Base-by-base conservation (phyloP, 2,113 vertebrate genomes). In the Recurvirostra avosetta region DNA sequence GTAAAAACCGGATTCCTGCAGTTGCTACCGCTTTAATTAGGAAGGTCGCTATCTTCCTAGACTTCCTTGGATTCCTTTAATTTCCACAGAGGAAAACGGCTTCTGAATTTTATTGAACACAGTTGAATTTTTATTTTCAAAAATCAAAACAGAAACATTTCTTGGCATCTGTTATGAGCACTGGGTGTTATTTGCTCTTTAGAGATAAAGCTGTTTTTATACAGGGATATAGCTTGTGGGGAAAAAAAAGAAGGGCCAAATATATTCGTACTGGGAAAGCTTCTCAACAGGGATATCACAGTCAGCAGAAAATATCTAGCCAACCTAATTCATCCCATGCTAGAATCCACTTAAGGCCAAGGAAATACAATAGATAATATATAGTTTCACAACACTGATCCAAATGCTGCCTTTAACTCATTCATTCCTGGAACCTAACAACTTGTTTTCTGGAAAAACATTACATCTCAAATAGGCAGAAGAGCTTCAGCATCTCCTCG, bases 1-100 rank as follows among this genome's bases (percentile, higher is more conserved):
- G 98, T 98, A 98, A 98, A 98, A 97, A 98, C 98, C 79, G 95
- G 98, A 98, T 98, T 98, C 98, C 98, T 97, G 98, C 98, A 98
- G 98, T 97, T 99, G 98, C 98, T 98, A 98, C 98, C 82, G 98
- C 98, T 99, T 99, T 99, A 99, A 99, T 99, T 99, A 98, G 98
- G 97, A 95, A 98, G 98, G 98, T 98, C 98, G 98, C 98, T 98
- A 98, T 98, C 97, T 98, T 98, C 98, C 98, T 98, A 82, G 96
- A 98, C 97, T 98, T 99, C 98, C 98, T 98, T 98, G 98, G 98
- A 99, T 98, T 98, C 98, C 98, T 98, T 98, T 98, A 98, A 98
- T 98, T 98, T 99, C 99, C 99, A 98, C 98, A 98, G 99, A 99
- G 98, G 98, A 98, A 98, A 98, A 98, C 97, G 63, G 98, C 98